phyloP scores from a whole-genome alignment of 1,140 invertebrate species.

The Chlorops oryzae region DNA sequence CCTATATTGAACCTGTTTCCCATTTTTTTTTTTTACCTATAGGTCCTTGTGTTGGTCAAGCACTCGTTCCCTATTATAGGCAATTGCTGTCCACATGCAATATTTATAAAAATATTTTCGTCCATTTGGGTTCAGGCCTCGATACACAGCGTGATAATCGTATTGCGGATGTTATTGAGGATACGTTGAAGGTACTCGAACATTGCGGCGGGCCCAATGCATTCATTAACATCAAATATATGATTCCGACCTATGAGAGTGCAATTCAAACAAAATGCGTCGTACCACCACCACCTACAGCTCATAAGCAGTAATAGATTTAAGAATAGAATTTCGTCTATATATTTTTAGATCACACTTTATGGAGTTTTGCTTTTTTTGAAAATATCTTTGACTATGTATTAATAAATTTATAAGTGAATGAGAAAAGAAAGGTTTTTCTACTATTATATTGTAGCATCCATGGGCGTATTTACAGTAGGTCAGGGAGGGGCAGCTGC shows the following conservation, averaged over 20 bases:
- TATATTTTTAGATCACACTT: not conserved
- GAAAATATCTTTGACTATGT: no score
- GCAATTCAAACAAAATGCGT: constrained; percentile 55
- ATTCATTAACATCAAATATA: constrained; percentile 95
- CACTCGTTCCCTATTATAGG: constrained; percentile 86
- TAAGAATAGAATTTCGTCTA: not conserved
- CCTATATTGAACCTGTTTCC: no score
- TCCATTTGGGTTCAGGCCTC: constrained; percentile 70
- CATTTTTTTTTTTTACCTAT: not conserved
- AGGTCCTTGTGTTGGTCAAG: constrained; percentile 61
- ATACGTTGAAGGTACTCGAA: constrained; percentile 86
- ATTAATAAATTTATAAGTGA: no score
- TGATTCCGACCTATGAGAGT: constrained; percentile 95
- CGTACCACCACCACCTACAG: not conserved
- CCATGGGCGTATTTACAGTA: no score
- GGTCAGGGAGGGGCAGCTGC: no score
- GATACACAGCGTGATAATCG: constrained; percentile 77
- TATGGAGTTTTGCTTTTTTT: not conserved
- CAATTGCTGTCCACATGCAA: constrained; percentile 86
- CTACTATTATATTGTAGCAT: no score
- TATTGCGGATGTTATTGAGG: constrained; percentile 82
- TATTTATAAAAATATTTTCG: constrained; percentile 81
- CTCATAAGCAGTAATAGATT: not conserved
- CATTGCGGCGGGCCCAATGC: constrained; percentile 85
- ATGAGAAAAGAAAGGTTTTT: no score